These are phyloP conservation scores for Ceratosolen fusciceps DNA, from an alignment of 1,140 invertebrate genomes.

Conservation along the genomic window DNA sequence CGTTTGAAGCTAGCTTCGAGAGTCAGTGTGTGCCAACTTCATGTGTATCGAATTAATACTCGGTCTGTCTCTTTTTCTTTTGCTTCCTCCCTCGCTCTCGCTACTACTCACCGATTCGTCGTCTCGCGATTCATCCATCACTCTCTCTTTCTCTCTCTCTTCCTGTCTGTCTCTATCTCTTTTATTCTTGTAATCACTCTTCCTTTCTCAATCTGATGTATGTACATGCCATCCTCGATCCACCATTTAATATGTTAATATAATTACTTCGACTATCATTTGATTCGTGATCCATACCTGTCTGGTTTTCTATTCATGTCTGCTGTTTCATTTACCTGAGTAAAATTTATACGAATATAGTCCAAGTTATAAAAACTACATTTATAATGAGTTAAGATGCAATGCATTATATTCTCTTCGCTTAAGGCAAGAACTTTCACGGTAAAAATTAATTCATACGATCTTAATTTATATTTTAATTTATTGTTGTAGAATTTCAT, in stretches of 20 bases:
- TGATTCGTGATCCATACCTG: conserved; percentile 2
- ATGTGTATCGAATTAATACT: conserved; percentile 36
- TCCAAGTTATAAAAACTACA: neutral
- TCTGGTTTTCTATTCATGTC: neutral
- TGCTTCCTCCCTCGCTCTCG: neutral
- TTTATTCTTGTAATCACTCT: neutral
- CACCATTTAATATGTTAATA: conserved; percentile 48
- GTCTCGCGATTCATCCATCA: neutral
- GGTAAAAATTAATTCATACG: too few species aligned
- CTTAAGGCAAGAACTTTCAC: neutral
- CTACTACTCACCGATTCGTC: too few species aligned
- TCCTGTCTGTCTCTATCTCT: neutral
- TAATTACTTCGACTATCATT: conserved; percentile 18
- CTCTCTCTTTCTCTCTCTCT: neutral
- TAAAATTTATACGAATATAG: neutral
- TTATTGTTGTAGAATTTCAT: too few species aligned
- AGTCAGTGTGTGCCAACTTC: neutral
- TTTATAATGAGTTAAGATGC: neutral
- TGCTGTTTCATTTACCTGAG: neutral
- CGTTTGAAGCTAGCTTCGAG: neutral
- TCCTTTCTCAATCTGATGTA: neutral
- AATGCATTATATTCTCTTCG: neutral
- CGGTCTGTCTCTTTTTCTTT: neutral
- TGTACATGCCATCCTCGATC: neutral
- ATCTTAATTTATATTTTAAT: too few species aligned